Evolutionary conservation across 1,140 invertebrate genomes (phyloP).

Genomic region (Drosophila albomicans): DNA sequence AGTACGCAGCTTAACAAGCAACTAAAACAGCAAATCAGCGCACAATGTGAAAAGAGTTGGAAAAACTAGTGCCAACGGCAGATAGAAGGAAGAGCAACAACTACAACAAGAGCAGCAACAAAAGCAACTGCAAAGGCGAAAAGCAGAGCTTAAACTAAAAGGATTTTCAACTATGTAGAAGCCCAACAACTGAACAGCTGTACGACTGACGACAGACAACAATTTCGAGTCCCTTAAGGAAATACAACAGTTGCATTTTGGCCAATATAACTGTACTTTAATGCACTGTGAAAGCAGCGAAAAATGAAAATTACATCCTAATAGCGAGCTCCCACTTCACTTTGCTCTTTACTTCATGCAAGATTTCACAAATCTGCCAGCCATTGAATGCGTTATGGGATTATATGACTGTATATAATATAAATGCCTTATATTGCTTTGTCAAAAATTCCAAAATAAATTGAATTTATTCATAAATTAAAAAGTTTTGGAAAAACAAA

Average conservation of each 20-base stretch:
- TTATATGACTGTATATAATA: too few relatives aligned
- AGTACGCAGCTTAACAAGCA: constrained; percentile 71
- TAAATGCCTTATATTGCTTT: too few relatives aligned
- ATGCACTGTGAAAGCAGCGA: constrained; percentile 10
- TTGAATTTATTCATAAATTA: too few relatives aligned
- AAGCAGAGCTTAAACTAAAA: constrained; percentile 47
- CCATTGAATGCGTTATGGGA: too few relatives aligned
- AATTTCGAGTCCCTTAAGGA: constrained; percentile 18
- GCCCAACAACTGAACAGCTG: background rate
- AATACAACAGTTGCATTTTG: constrained; percentile 11
- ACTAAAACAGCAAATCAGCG: constrained; percentile 71
- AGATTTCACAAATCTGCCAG: background rate
- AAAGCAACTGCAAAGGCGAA: constrained; percentile 24
- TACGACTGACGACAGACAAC: constrained; percentile 3
- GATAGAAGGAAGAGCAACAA: constrained; percentile 11
- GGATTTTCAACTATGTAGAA: constrained; percentile 46
- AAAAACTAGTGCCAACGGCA: constrained; percentile 35
- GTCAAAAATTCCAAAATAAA: too few relatives aligned
- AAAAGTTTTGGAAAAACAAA: too few relatives aligned
- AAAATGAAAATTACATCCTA: constrained; percentile 24
- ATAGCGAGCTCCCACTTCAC: constrained; percentile 10
- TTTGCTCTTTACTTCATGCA: background rate
- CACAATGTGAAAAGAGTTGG: constrained; percentile 68
- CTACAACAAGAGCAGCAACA: too few relatives aligned
- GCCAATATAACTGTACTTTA: constrained; percentile 29